Evolutionary conservation across 2,113 vertebrate genomes (phyloP).

Genomic region (Meles meles): DNA sequence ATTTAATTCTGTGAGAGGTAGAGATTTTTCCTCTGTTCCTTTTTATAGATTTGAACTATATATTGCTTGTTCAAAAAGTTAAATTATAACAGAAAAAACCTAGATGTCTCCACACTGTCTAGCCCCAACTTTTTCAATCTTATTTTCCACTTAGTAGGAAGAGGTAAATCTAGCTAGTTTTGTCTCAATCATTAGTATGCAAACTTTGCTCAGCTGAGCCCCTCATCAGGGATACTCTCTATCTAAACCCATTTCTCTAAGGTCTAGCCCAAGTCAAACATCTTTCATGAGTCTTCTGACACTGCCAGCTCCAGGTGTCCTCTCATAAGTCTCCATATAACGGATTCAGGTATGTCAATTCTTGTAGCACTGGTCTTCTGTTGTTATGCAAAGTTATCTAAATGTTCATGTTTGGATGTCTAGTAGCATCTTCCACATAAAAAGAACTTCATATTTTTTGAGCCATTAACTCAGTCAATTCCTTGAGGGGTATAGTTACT

Average conservation of each 20-base stretch:
- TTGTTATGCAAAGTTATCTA: neutral
- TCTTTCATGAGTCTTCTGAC: neutral
- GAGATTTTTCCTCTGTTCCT: neutral
- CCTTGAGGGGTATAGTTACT: neutral
- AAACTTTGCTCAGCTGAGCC: neutral
- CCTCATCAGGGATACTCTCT: neutral
- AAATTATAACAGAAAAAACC: neutral
- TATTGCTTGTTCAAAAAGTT: neutral
- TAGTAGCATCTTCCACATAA: neutral
- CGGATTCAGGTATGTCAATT: rapidly evolving
- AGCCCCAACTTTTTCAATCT: neutral
- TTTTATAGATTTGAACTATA: neutral
- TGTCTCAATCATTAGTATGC: neutral
- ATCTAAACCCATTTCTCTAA: neutral
- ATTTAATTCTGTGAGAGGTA: neutral
- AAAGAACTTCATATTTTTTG: neutral
- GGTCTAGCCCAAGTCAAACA: neutral
- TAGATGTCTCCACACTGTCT: neutral
- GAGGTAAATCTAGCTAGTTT: neutral
- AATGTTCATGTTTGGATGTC: neutral
- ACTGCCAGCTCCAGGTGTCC: neutral
- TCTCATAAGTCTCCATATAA: rapidly evolving
- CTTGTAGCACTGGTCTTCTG: neutral
- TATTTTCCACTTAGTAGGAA: neutral
- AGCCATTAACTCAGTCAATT: neutral